These are phyloP conservation scores for Prionailurus bengalensis DNA, from an alignment of 2,113 vertebrate species.

Conservation along the genomic window DNA sequence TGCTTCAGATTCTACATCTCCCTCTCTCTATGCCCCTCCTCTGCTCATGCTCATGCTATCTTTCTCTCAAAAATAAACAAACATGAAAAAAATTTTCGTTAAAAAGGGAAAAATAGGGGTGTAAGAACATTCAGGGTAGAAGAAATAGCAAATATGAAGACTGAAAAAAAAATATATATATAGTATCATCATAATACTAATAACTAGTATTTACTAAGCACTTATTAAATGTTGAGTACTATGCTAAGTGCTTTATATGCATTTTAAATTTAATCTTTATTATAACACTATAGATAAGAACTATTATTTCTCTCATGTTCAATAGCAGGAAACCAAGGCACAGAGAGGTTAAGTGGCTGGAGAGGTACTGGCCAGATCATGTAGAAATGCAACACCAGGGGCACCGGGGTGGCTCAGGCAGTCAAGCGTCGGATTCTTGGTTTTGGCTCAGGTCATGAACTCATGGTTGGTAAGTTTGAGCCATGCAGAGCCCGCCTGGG, in stretches of 20 bases:
- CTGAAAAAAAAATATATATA: background rate
- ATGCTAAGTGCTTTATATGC: background rate
- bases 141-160: background rate
- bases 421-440: no score
- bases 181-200: background rate
- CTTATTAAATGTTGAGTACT: background rate
- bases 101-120: background rate
- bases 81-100: no score
- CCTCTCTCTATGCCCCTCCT: no score
- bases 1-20: no score
- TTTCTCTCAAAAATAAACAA: no score
- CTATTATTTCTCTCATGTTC: background rate
- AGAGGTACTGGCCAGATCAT: background rate
- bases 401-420: no score
- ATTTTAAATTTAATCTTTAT: slow-evolving; percentile 38
- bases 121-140: background rate
- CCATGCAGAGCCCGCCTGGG: no score
- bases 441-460: no score
- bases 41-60: no score
- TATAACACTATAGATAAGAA: background rate
- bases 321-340: background rate
- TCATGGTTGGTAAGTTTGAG: no score
- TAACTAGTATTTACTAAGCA: background rate
- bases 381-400: background rate
- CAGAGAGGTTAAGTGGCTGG: background rate